Evolutionary conservation across 2,113 vertebrate genomes (phyloP).

Genomic region (Deroptyus accipitrinus): DNA sequence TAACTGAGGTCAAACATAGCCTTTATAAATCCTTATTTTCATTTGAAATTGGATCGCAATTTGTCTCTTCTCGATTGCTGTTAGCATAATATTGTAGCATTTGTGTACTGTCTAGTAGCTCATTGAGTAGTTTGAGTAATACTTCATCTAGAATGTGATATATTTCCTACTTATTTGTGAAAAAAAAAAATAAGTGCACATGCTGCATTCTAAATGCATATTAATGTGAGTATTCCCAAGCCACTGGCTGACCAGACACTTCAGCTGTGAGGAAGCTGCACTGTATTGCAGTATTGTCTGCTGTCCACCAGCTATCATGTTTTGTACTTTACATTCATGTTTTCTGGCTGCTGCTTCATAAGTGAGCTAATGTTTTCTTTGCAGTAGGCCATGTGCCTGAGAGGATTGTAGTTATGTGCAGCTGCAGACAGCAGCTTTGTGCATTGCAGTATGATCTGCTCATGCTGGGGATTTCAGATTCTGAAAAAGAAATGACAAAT

Average conservation of each 20-base stretch:
- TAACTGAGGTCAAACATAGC: background rate
- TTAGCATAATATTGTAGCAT: background rate
- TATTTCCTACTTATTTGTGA: background rate
- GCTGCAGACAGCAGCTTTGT: background rate
- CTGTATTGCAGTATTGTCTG: background rate
- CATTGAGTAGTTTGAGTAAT: background rate
- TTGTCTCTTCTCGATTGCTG: background rate
- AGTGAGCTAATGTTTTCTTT: background rate
- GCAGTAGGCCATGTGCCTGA: background rate
- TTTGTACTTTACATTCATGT: background rate
- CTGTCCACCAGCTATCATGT: background rate
- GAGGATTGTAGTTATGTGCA: background rate
- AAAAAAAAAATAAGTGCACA: background rate
- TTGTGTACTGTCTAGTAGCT: background rate
- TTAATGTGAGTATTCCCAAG: slow-evolving; percentile 2
- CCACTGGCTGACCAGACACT: background rate
- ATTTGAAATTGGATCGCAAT: background rate
- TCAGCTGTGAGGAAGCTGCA: background rate
- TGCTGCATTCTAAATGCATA: background rate
- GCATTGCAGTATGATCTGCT: background rate
- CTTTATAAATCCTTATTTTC: background rate
- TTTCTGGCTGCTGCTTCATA: background rate
- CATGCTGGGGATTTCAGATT: background rate
- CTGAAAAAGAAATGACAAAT: background rate
- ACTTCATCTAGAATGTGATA: background rate